Evolutionary conservation across 1,140 invertebrate species (phyloP).

Genomic region (Drosophila punjabiensis): DNA sequence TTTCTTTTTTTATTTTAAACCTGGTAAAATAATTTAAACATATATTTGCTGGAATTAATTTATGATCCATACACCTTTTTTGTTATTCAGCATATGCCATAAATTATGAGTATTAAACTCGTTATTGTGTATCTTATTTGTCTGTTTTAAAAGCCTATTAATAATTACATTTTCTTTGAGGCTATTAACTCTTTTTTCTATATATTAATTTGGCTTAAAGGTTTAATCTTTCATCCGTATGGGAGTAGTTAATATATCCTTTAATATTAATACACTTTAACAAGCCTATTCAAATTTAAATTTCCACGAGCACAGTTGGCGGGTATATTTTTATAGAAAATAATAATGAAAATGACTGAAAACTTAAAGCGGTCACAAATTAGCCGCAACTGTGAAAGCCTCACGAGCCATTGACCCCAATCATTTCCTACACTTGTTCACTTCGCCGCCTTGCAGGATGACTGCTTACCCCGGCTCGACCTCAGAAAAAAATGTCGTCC

Average conservation of each 20-base stretch:
- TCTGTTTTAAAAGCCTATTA: background rate
- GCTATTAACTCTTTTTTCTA: background rate
- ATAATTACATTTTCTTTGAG: background rate
- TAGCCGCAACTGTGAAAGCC: constrained; percentile 31
- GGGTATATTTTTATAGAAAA: background rate
- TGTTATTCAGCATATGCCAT: background rate
- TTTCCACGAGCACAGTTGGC: background rate
- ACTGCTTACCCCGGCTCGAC: constrained; percentile 5
- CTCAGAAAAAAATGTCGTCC: constrained; percentile 32
- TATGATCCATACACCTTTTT: background rate
- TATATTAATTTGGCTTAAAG: background rate
- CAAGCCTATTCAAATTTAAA: background rate
- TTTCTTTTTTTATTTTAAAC: background rate
- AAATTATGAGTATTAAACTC: background rate
- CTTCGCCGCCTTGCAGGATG: constrained; percentile 34
- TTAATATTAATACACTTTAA: too few species aligned
- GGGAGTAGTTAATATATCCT: background rate
- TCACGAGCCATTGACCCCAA: constrained; percentile 64
- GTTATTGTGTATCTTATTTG: background rate
- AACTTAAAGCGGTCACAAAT: constrained; percentile 23
- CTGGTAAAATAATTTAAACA: too few species aligned
- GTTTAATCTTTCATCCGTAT: background rate
- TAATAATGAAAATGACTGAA: constrained; percentile 7
- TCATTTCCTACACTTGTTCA: constrained; percentile 56
- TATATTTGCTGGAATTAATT: background rate